These are phyloP conservation scores for Brienomyrus longianalis DNA, from an alignment of 2,113 vertebrate genomes.

Conservation along the genomic window DNA sequence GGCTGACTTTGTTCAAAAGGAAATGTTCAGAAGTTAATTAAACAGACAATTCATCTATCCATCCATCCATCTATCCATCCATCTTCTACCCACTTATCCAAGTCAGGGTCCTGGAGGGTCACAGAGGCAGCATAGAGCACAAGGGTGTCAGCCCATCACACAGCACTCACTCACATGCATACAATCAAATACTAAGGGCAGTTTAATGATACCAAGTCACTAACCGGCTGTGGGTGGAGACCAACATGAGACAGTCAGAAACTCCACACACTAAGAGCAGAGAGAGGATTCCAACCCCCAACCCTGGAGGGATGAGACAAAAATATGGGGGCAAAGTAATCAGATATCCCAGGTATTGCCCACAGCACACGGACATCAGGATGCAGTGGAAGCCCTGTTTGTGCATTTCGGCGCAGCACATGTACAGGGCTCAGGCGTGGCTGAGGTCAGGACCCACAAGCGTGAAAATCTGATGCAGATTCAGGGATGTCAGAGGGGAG, in stretches of 20 bases:
- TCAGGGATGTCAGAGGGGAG: too few species aligned
- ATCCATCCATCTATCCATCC: background rate
- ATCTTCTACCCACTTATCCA: background rate
- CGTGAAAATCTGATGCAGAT: too few species aligned
- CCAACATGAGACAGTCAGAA: background rate
- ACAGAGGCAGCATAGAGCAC: too few species aligned
- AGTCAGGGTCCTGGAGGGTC: too few species aligned
- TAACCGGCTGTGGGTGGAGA: background rate
- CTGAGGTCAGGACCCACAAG: background rate
- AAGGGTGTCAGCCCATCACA: too few species aligned
- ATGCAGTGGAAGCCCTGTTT: background rate
- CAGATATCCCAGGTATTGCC: background rate
- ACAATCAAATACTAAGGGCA: background rate
- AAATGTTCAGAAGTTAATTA: background rate
- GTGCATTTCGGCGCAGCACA: background rate
- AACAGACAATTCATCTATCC: background rate
- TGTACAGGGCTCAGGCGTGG: background rate
- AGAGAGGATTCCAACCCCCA: background rate
- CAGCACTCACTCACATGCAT: background rate
- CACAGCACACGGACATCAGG: slow-evolving; percentile 6
- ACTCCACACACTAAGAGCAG: background rate
- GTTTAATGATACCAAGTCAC: background rate
- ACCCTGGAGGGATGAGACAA: background rate
- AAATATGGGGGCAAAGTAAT: background rate
- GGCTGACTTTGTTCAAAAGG: background rate